phyloP scores from a whole-genome alignment of 2,888 invertebrate species.

The Dasysyrphus tricinctus region DNA sequence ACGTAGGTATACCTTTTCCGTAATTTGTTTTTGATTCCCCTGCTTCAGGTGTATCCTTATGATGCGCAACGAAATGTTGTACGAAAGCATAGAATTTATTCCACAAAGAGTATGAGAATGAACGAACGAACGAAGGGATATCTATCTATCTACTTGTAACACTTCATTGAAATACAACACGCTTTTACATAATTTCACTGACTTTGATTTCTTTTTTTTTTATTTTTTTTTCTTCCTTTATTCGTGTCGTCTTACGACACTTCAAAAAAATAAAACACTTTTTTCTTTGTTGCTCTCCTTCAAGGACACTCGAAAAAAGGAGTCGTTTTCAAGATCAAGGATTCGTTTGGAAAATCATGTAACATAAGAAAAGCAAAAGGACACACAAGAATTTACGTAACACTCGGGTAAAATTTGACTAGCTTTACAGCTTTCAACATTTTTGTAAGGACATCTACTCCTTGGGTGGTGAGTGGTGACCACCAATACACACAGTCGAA shows the following conservation, averaged over 20 bases:
- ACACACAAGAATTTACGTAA: slow-evolving; percentile 58
- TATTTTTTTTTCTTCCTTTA: background rate
- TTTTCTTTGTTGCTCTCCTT: background rate
- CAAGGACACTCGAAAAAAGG: slow-evolving; percentile 25
- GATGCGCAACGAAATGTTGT: slow-evolving; percentile 20
- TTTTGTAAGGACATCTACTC: slow-evolving; percentile 39
- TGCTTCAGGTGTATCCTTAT: slow-evolving; percentile 59
- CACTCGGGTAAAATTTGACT: slow-evolving; percentile 37
- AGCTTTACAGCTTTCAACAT: slow-evolving; percentile 31
- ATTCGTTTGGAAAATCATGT: slow-evolving; percentile 37
- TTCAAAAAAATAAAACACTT: background rate
- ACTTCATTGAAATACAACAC: slow-evolving; percentile 38
- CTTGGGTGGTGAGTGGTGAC: background rate
- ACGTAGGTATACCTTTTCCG: slow-evolving; percentile 54
- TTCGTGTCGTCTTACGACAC: slow-evolving; percentile 35
- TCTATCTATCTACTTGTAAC: slow-evolving; percentile 24
- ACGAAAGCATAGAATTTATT: slow-evolving; percentile 46
- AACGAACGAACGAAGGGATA: slow-evolving; percentile 4
- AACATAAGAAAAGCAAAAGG: slow-evolving; percentile 1
- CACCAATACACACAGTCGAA: slow-evolving; percentile 23
- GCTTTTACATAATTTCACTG: slow-evolving; percentile 47
- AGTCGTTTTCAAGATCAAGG: slow-evolving; percentile 35
- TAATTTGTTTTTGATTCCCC: slow-evolving; percentile 64
- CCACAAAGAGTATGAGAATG: slow-evolving; percentile 39
- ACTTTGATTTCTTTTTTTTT: slow-evolving; percentile 12